These are phyloP conservation scores for Apamea monoglypha DNA, from an alignment of 2,888 invertebrate species.

Conservation along the genomic window DNA sequence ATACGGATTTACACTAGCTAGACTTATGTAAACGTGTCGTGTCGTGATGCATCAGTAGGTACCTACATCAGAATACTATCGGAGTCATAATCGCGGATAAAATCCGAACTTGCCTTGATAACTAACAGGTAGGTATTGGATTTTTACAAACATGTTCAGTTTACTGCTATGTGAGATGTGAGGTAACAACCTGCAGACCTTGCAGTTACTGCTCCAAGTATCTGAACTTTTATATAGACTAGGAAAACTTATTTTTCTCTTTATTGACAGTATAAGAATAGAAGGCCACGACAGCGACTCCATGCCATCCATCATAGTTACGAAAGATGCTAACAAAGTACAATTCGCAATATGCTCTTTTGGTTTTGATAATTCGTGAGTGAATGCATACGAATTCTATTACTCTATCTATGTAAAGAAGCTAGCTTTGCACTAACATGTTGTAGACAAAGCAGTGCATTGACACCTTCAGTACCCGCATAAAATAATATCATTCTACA, in stretches of 20 bases:
- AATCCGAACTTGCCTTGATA: neutral
- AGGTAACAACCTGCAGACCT: neutral
- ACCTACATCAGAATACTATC: neutral
- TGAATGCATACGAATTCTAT: constrained; percentile 32
- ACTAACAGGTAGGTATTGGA: neutral
- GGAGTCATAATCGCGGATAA: neutral
- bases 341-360: neutral
- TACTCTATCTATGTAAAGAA: constrained; percentile 9
- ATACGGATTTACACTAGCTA: neutral
- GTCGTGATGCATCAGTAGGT: neutral
- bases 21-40: neutral
- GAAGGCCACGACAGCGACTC: neutral
- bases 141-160: too few species aligned
- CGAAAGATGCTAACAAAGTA: neutral
- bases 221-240: neutral
- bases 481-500: constrained; percentile 63
- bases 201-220: neutral
- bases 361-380: constrained; percentile 25
- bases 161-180: neutral
- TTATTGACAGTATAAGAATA: neutral
- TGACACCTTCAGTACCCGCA: constrained; percentile 65
- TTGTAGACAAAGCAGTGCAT: constrained; percentile 57
- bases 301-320: neutral
- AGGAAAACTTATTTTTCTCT: neutral
- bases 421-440: constrained; percentile 6